A percentile compares a stretch with the other conserved stretches of the same genome.
These are phyloP conservation scores for Trachelus stipa DNA, from an alignment of 2,888 invertebrate species.

Conservation along the genomic window DNA sequence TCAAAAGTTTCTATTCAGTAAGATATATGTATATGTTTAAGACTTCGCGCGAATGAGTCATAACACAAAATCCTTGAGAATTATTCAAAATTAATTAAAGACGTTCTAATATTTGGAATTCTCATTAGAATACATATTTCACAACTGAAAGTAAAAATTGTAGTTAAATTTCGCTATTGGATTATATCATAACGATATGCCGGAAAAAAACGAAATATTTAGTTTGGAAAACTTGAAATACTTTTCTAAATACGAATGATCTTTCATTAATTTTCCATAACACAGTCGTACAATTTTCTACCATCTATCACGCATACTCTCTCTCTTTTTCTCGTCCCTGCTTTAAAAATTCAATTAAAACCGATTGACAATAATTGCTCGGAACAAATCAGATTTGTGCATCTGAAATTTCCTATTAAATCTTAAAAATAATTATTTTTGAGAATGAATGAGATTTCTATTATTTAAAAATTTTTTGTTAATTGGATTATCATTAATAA, in stretches of 20 bases:
- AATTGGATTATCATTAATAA: too few relatives aligned
- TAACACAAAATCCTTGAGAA: not conserved
- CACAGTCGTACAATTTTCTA: not conserved
- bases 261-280: not conserved
- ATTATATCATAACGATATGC: not conserved
- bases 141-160: not conserved
- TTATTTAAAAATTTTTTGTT: too few relatives aligned
- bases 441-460: too few relatives aligned
- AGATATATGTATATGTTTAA: not conserved
- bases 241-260: not conserved
- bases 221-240: not conserved
- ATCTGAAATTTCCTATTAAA: too few relatives aligned
- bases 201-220: not conserved
- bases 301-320: not conserved
- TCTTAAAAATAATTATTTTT: too few relatives aligned
- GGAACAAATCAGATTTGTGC: too few relatives aligned
- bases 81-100: not conserved
- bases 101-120: not conserved
- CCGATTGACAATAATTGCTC: too few relatives aligned
- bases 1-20: not conserved
- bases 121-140: not conserved
- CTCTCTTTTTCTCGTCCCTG: not conserved
- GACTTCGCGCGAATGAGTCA: not conserved
- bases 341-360: too few relatives aligned
- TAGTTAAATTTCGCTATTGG: not conserved